phyloP scores from a whole-genome alignment of 2,113 vertebrate species.

The Paratilapia polleni region DNA sequence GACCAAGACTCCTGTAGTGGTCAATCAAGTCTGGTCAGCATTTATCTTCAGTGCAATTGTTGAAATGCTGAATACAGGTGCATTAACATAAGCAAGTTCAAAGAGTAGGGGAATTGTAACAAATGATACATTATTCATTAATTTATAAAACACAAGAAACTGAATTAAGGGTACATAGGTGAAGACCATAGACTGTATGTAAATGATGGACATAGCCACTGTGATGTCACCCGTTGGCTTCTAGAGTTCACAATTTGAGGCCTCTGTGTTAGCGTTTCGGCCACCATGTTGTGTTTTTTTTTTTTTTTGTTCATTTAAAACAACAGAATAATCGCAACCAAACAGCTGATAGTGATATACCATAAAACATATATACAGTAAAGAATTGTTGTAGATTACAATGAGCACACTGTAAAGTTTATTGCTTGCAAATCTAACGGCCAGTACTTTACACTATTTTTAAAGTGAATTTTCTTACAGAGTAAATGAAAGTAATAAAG shows the following conservation, averaged over 20 bases:
- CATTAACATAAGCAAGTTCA: background rate
- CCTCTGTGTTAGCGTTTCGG: background rate
- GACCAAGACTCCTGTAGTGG: background rate
- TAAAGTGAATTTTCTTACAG: too few relatives aligned
- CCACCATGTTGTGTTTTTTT: too few relatives aligned
- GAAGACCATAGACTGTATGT: background rate
- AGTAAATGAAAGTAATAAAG: too few relatives aligned
- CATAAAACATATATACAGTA: too few relatives aligned
- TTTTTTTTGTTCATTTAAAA: too few relatives aligned
- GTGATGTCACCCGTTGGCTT: background rate
- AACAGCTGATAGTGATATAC: too few relatives aligned
- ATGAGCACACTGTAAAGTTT: too few relatives aligned
- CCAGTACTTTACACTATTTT: too few relatives aligned
- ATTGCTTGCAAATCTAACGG: too few relatives aligned
- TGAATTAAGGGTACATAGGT: background rate
- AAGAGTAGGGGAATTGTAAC: background rate
- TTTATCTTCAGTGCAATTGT: background rate
- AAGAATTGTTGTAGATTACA: too few relatives aligned
- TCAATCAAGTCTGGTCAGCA: background rate
- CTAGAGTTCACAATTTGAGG: background rate
- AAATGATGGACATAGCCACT: background rate
- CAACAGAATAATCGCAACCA: too few relatives aligned
- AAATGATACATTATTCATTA: background rate
- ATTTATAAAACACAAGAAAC: background rate
- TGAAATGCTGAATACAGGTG: background rate